A percentile compares a stretch with the other conserved stretches of the same genome.
Evolutionary conservation across 2,113 vertebrate genomes (phyloP).

Genomic region (Xenopus laevis): DNA sequence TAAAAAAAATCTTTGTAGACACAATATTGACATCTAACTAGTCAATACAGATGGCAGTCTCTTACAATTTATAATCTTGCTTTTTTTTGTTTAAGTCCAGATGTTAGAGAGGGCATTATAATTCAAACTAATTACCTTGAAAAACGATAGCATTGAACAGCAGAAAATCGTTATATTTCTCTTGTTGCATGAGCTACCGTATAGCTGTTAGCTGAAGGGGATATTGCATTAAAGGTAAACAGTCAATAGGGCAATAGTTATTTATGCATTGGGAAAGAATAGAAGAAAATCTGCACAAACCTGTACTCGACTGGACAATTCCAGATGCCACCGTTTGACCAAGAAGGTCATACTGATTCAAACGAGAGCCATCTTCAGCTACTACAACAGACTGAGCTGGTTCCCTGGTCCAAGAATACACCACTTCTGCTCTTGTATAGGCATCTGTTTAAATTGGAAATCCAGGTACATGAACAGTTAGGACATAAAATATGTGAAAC

Average conservation of each 20-base stretch:
- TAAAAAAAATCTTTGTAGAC: no score
- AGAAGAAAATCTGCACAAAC: constrained; percentile 57
- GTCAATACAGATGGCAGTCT: no score
- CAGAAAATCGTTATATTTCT: constrained; percentile 31
- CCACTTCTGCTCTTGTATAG: constrained; percentile 92
- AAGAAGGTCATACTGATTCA: constrained; percentile 96
- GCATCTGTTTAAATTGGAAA: constrained; percentile 70
- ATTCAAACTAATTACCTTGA: constrained; percentile 28
- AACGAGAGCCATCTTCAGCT: constrained; percentile 90
- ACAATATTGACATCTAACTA: no score
- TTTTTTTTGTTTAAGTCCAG: constrained; percentile 26
- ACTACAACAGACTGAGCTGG: constrained; percentile 92
- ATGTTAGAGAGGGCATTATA: constrained; percentile 34
- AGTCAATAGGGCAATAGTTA: constrained; percentile 17
- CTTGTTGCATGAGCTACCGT: constrained; percentile 16
- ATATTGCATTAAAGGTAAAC: constrained; percentile 9
- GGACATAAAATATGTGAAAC: no score
- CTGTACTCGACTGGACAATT: constrained; percentile 95
- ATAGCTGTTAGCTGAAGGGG: not conserved
- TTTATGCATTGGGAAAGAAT: constrained; percentile 7
- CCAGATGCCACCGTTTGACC: constrained; percentile 93
- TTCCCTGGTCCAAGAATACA: constrained; percentile 92
- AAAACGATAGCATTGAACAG: constrained; percentile 31
- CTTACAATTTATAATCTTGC: constrained; percentile 5
- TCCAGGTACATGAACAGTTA: no score